Conservation (phyloP, 2,113 vertebrate genomes). For the Sinocyclocheilus anophthalmus region DNA sequence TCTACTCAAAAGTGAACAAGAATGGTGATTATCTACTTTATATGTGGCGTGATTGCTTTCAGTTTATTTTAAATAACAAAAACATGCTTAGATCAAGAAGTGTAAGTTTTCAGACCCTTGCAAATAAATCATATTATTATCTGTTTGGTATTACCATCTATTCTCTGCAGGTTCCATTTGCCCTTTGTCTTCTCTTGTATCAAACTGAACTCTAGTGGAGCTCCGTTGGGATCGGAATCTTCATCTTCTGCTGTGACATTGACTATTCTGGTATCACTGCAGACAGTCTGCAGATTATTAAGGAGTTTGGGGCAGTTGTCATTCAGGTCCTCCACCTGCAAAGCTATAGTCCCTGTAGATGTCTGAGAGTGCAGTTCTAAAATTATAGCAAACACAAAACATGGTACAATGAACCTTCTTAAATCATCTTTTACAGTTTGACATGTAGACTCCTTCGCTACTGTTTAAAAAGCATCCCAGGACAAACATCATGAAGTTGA, state of each 20-base stretch:
- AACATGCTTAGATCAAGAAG: not conserved
- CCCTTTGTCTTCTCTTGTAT: slow-evolving; percentile 59
- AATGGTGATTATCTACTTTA: not conserved
- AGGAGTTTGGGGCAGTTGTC: slow-evolving; percentile 78
- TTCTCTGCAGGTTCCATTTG: slow-evolving; percentile 70
- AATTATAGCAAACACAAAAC: slow-evolving; percentile 45
- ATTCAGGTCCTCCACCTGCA: slow-evolving; percentile 72
- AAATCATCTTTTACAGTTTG: not conserved
- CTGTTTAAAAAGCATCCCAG: not conserved
- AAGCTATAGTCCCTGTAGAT: slow-evolving; percentile 79
- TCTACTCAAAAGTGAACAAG: not conserved
- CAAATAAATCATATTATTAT: not conserved
- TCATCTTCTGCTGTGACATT: slow-evolving; percentile 68
- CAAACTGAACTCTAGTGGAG: slow-evolving; percentile 76
- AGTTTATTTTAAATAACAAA: not conserved
- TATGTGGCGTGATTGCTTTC: not conserved
- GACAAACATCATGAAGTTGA: not conserved
- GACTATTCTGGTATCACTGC: slow-evolving; percentile 63
- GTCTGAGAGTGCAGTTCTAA: slow-evolving; percentile 73
- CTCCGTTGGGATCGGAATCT: slow-evolving; percentile 58
- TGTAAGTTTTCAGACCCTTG: not conserved
- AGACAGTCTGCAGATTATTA: slow-evolving; percentile 68
- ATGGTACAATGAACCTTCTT: not conserved
- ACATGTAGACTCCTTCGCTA: not conserved
- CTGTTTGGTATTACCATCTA: slow-evolving; percentile 72